Conservation (phyloP, 2,113 vertebrate genomes). For the Dissostichus mawsoni region DNA sequence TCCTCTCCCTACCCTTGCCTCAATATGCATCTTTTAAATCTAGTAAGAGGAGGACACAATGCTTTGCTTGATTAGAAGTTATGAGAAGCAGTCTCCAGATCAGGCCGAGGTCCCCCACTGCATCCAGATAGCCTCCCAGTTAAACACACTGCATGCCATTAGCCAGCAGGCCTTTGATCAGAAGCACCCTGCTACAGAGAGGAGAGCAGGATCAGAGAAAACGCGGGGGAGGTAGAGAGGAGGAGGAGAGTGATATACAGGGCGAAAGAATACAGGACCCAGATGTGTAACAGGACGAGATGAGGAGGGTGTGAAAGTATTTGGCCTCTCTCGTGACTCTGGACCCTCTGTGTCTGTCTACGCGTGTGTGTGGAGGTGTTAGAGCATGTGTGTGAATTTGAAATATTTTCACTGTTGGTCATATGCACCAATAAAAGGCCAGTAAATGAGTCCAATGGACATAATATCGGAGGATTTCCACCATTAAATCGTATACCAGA, state of each 20-base stretch:
- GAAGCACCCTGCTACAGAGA: conserved; percentile 64
- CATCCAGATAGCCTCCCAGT: conserved; percentile 47
- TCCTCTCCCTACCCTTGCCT: conserved; percentile 34
- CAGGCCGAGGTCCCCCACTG: conserved; percentile 42
- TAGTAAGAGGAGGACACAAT: conserved; percentile 7
- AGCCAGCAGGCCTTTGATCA: conserved; percentile 74
- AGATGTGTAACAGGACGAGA: conserved; percentile 75
- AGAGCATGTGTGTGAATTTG: conserved; percentile 15
- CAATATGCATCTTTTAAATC: conserved; percentile 9
- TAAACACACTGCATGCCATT: conserved; percentile 71
- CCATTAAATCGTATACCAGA: background rate
- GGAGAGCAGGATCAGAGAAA: conserved; percentile 71
- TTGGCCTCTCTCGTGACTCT: conserved; percentile 53
- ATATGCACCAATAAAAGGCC: background rate
- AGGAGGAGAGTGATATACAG: conserved; percentile 72
- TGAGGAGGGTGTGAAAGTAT: conserved; percentile 79
- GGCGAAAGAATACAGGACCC: conserved; percentile 76
- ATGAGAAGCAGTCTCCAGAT: conserved; percentile 35
- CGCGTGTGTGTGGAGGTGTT: conserved; percentile 5
- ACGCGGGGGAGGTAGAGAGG: conserved; percentile 52
- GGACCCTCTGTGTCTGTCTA: conserved; percentile 40
- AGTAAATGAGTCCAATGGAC: background rate
- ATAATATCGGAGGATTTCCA: background rate
- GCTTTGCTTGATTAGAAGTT: conserved; percentile 25
- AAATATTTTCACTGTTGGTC: background rate